phyloP scores from a whole-genome alignment of 1,140 invertebrate species.

The Hyles vespertilio region DNA sequence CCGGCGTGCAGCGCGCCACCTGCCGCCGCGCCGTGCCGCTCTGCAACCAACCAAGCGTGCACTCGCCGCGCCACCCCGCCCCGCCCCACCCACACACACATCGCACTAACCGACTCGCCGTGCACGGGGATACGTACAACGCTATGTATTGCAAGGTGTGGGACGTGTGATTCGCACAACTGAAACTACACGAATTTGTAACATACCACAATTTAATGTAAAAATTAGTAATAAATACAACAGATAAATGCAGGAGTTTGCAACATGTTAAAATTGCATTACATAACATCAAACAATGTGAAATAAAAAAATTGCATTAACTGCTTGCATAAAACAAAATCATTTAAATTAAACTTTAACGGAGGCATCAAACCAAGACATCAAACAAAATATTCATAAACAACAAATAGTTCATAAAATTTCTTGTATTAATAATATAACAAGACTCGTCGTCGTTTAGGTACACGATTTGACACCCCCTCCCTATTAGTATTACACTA shows the following conservation, averaged over 20 bases:
- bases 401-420: conserved; percentile 72
- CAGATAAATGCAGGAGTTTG: conserved; percentile 77
- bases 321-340: conserved; percentile 75
- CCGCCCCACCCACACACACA: conserved; percentile 11
- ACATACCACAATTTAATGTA: conserved; percentile 78
- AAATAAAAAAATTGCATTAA: conserved; percentile 75
- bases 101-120: not conserved
- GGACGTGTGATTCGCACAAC: conserved; percentile 60
- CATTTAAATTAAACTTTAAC: conserved; percentile 72
- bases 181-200: conserved; percentile 75
- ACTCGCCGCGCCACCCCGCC: conserved; percentile 19
- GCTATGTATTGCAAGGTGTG: conserved; percentile 26
- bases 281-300: conserved; percentile 77
- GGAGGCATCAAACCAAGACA: conserved; percentile 75
- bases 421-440: conserved; percentile 71
- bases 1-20: conserved; percentile 2
- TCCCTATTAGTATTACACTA: conserved; percentile 67
- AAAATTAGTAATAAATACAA: conserved; percentile 79
- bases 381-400: conserved; percentile 71
- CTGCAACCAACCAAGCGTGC: conserved; percentile 38
- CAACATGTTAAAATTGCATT: conserved; percentile 75
- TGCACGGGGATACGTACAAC: not conserved
- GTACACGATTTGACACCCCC: conserved; percentile 73
- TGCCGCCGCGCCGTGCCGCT: conserved; percentile 22
- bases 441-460: conserved; percentile 53